These are phyloP conservation scores for Deroplatys truncata DNA, from an alignment of 2,888 invertebrate genomes.

Conservation along the genomic window DNA sequence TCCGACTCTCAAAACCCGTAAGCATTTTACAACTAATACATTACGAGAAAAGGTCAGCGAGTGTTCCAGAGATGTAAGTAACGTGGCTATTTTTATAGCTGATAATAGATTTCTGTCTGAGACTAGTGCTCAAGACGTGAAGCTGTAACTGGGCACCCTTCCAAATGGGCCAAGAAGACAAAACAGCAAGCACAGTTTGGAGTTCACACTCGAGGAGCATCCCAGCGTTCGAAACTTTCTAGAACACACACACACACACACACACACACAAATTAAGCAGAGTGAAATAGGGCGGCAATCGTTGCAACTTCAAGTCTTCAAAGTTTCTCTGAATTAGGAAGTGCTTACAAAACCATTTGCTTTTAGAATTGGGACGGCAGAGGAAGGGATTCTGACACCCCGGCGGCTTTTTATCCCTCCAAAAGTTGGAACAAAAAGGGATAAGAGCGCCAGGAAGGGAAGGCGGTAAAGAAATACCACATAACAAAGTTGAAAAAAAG, in stretches of 20 bases:
- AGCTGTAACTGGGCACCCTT: neutral
- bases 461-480: neutral
- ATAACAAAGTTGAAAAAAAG: conserved; percentile 7
- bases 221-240: neutral
- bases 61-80: neutral
- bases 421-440: neutral
- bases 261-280: neutral
- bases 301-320: neutral
- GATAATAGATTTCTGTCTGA: neutral
- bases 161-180: neutral
- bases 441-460: neutral
- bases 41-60: neutral
- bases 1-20: neutral
- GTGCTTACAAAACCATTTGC: conserved; percentile 6
- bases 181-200: neutral
- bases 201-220: neutral
- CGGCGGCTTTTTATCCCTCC: neutral
- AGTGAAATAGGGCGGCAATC: neutral
- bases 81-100: neutral
- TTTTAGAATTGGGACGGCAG: neutral
- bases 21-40: neutral
- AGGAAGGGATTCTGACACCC: neutral
- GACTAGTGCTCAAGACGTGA: neutral
- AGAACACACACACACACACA: neutral
- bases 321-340: conserved; percentile 1